Percentiles rank a stretch among this genome's conserved stretches.
phyloP scores from a whole-genome alignment of 2,113 vertebrate species.

The Lichenostomus cassidix region DNA sequence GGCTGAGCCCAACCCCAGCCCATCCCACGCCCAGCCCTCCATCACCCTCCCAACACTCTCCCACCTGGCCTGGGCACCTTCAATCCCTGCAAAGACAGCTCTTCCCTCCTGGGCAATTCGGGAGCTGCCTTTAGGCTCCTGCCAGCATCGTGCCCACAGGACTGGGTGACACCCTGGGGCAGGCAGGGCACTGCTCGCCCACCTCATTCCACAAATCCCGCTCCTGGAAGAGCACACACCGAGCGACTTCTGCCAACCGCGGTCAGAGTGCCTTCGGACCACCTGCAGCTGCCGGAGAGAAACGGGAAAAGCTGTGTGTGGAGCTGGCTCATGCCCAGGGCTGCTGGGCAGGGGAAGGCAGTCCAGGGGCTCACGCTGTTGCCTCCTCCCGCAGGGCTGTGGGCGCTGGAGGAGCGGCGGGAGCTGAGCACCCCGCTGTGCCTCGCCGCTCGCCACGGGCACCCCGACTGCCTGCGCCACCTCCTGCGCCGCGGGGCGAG shows the following conservation, averaged over 20 bases:
- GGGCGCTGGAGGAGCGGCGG: conserved; percentile 78
- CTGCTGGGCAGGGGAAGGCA: not conserved
- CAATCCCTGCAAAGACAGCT: not conserved
- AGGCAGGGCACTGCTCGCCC: not conserved
- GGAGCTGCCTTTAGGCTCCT: not conserved
- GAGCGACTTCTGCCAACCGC: not conserved
- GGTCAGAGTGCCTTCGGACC: not conserved
- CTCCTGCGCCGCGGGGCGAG: conserved; percentile 66
- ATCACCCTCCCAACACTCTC: rapidly evolving
- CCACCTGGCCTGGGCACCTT: not conserved
- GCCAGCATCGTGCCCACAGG: not conserved
- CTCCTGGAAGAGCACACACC: not conserved
- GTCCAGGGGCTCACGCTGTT: rapidly evolving
- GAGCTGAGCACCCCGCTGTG: conserved; percentile 77
- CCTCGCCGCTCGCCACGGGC: conserved; percentile 73
- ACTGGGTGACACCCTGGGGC: not conserved
- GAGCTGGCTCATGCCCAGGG: not conserved
- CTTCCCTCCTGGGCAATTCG: not conserved
- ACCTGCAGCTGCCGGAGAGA: not conserved
- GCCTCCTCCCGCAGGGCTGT: conserved; percentile 66
- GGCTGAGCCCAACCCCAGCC: not conserved
- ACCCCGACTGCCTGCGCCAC: conserved; percentile 64
- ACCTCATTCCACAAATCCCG: not conserved
- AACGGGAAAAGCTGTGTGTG: rapidly evolving
- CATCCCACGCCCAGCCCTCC: not conserved